A percentile compares a stretch with the other conserved stretches of the same genome.
Conservation (phyloP, 2,113 vertebrate species). For the Cyprinodon tularosa region DNA sequence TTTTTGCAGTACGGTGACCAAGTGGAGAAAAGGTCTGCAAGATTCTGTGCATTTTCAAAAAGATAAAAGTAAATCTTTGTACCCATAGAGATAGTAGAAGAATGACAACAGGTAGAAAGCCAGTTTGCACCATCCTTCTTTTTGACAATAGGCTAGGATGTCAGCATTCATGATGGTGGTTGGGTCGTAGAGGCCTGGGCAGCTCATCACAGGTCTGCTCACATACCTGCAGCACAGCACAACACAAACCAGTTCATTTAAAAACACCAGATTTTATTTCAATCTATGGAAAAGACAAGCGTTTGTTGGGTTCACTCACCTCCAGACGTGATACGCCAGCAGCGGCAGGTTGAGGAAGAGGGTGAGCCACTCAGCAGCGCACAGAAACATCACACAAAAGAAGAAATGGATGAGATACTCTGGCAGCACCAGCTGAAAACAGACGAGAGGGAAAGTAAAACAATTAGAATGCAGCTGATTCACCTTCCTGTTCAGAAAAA, state of each 20-base stretch:
- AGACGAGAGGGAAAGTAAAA: constrained; percentile 1
- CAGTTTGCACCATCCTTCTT: constrained; percentile 99
- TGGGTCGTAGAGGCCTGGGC: constrained; percentile 95
- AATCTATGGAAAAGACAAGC: neutral
- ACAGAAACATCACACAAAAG: constrained; percentile 99
- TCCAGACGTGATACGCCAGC: constrained; percentile 98
- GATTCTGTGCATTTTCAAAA: neutral
- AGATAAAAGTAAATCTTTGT: constrained; percentile 25
- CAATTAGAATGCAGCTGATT: neutral
- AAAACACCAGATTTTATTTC: neutral
- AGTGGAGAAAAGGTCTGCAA: neutral
- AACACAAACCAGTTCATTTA: neutral
- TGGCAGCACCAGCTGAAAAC: constrained; percentile 94
- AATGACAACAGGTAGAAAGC: constrained; percentile 99
- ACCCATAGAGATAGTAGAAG: constrained; percentile 99
- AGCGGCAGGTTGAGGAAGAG: constrained; percentile 96
- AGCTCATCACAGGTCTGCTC: constrained; percentile 97
- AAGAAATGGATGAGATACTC: constrained; percentile 99
- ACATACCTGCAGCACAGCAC: constrained; percentile 83
- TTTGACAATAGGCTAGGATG: constrained; percentile 98
- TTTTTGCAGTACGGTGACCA: neutral
- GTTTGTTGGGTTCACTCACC: constrained; percentile 75
- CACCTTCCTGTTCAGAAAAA: neutral
- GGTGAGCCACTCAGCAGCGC: constrained; percentile 97
- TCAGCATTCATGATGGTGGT: constrained; percentile 99